Evolutionary conservation across 1,140 invertebrate species (phyloP), one percentile per base, ranked within the genome.

Genomic region (Drosophila watanabei): DNA sequence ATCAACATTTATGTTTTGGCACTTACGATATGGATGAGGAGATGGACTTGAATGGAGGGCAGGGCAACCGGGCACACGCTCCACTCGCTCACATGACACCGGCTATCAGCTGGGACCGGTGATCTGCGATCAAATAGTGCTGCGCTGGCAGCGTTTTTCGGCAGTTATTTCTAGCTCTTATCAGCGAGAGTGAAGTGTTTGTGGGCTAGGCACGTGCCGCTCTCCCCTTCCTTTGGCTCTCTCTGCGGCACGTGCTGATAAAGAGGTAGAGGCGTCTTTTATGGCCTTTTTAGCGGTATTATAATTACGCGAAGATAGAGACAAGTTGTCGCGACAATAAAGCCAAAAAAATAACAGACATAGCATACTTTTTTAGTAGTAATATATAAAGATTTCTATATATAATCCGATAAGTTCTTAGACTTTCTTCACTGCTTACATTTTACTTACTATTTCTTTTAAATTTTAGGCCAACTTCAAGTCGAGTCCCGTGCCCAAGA

Each of bases 401-500:
- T 24, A 24, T 24, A 24, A 24, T 24, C 1, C 24, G 24, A 24
- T 24, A 24, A 24, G 10, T 28, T 49, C 4, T 1, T 13, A 33
- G 5, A 20, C 20, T 33, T 33, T 2, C 18, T 37, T 24, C 8
- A 24, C 0, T 37, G 20, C 11, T 37, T 75, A 39, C 39, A 18
- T 18, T 37, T 39, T 5, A 56, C 16, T 43, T 5, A 39, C 32
- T 2, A 0, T 18, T 41, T 37, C 8, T 5, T 20, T 8, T 5
- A 2, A n/a, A 76, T 94, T 94, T 28, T 82, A 95, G 95, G 93
- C 94, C 92, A 95, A 94, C 94, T 95, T 95, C 92, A 95, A 95
- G 94, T 95, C 94, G 86, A 95, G 94, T 93, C 94, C 95, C 92
- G 93, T 95, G 94, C 95, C 95, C 94, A 95, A 95, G 93, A 94